Evolutionary conservation across 2,888 invertebrate genomes (phyloP), one percentile per base, ranked within the genome.

Genomic region (Poecilobothrus nobilitatus): DNA sequence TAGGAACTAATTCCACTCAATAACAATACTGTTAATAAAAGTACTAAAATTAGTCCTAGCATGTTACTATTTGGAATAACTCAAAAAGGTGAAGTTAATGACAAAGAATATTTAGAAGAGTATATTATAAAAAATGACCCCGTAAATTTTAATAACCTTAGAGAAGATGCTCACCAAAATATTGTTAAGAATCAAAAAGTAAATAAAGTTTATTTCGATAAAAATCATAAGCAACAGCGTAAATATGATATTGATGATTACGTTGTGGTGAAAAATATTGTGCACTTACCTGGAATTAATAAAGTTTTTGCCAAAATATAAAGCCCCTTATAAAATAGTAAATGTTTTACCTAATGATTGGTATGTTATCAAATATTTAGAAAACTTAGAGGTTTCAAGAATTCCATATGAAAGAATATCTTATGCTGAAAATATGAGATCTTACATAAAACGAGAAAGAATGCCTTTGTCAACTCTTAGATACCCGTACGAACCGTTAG

Each of bases 221-320:
- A 67, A 63, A 61, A 44, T 20, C 69, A 72, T 66, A 70, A 70
- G 53, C 68, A 27, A 22, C 67, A 71, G 1, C 63, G 63, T 34
- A 64, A 61, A 15, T 72, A 70, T 67, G 63, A 68, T 41, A 65
- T 67, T 34, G 73, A 73, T 18, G 74, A 75, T n/a, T 72, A 73
- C 53, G 74, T 75, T 9, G 73, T 75, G 71, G 71, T 75, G 8
- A 66, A 71, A 65, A 75, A 76, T 66, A 73, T 15, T 68, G 63
- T 53, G 73, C 5, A 5, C 8, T 7, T 8, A 34, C 6, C 34
- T 7, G 34, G 34, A 34, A 34, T 34, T 34, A 34, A 73, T 68
- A 74, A 76, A 75, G 69, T 69, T 74, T 15, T 73, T 74, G 61
- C 72, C 72, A 10, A 75, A 74, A 68, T 75, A 69, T 71, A 73